phyloP scores from a whole-genome alignment of 2,888 invertebrate species.

The Platycnemis pennipes region DNA sequence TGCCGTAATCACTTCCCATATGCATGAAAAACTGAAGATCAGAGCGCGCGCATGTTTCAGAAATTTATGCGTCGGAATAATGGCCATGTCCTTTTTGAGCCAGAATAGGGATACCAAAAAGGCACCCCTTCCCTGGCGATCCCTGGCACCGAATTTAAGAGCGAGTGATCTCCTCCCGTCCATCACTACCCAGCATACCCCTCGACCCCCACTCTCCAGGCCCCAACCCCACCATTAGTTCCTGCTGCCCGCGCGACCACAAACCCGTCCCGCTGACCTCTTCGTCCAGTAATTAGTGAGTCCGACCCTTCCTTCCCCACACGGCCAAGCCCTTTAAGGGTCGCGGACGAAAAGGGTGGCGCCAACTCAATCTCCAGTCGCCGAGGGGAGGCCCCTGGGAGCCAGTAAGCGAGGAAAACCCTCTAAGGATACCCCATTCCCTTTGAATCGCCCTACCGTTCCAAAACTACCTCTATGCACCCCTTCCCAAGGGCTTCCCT shows the following conservation, averaged over 20 bases:
- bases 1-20: background rate
- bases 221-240: background rate
- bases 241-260: background rate
- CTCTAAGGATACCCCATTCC: background rate
- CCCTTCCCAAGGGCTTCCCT: background rate
- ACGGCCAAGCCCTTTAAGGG: background rate
- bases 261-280: background rate
- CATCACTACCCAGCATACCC: background rate
- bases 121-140: background rate
- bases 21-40: background rate
- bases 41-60: background rate
- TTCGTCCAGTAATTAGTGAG: background rate
- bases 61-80: background rate
- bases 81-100: background rate
- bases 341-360: too few relatives aligned
- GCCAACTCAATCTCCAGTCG: background rate
- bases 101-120: too few relatives aligned
- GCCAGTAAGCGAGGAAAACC: background rate
- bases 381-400: slow-evolving; percentile 10
- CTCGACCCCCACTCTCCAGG: background rate
- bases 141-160: background rate
- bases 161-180: background rate
- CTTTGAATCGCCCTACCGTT: background rate
- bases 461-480: background rate
- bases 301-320: background rate